Conservation (phyloP, 2,797 vertebrate species). For the Danio aesculapii region DNA sequence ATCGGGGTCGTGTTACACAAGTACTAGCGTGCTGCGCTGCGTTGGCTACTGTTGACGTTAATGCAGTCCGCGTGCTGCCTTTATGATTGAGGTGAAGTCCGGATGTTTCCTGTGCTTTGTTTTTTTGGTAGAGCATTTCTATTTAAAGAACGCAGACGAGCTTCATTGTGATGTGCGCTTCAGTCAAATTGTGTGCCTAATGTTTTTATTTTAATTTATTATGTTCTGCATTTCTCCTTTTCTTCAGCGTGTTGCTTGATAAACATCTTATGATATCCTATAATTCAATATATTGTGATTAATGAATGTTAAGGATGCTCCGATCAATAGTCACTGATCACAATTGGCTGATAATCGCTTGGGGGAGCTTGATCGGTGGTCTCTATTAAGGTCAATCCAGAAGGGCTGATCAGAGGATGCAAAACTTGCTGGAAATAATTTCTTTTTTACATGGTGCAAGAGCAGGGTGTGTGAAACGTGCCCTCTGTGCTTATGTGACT, state of each 20-base stretch:
- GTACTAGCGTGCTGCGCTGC: slow-evolving; percentile 45
- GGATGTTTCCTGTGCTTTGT: slow-evolving; percentile 33
- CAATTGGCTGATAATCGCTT: too few species aligned
- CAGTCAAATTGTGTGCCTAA: background rate
- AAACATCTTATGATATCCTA: too few species aligned
- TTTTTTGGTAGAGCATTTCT: background rate
- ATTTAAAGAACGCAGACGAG: background rate
- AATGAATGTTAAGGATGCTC: too few species aligned
- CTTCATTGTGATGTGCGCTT: background rate
- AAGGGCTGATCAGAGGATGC: too few species aligned
- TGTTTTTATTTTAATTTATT: background rate
- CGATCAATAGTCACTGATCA: too few species aligned
- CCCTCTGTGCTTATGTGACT: too few species aligned
- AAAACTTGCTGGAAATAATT: too few species aligned
- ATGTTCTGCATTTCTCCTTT: background rate
- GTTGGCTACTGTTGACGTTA: slow-evolving; percentile 55
- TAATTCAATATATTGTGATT: too few species aligned
- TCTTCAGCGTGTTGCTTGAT: background rate
- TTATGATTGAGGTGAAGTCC: slow-evolving; percentile 14
- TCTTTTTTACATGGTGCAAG: too few species aligned
- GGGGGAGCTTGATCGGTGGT: too few species aligned
- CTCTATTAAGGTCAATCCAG: too few species aligned
- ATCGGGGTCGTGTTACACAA: slow-evolving; percentile 67
- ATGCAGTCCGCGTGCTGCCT: slow-evolving; percentile 27
- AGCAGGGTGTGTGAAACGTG: too few species aligned